Conservation (phyloP, 2,888 invertebrate genomes). For the Merodon equestris region DNA sequence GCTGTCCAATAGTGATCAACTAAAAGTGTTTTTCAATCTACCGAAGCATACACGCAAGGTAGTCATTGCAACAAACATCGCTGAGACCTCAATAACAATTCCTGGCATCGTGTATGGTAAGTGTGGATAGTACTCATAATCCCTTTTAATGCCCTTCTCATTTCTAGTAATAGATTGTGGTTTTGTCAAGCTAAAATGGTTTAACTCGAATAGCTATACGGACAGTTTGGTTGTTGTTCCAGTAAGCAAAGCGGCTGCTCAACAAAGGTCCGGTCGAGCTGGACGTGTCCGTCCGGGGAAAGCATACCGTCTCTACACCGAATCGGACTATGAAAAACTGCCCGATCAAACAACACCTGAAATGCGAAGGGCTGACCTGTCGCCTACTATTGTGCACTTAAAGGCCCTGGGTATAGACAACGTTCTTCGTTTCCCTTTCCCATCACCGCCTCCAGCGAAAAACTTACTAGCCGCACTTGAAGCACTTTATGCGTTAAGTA, state of each 20-base stretch:
- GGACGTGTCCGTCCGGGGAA: conserved; percentile 92
- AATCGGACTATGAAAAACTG: conserved; percentile 86
- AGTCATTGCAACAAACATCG: conserved; percentile 96
- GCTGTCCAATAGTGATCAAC: conserved; percentile 87
- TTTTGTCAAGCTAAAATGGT: conserved; percentile 96
- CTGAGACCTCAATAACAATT: conserved; percentile 97
- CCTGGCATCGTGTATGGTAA: conserved; percentile 93
- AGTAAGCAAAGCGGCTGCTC: conserved; percentile 92
- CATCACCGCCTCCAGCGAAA: conserved; percentile 94
- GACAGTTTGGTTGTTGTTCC: conserved; percentile 91
- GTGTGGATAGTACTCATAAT: conserved; percentile 28
- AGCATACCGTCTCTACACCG: conserved; percentile 90
- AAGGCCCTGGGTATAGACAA: conserved; percentile 97
- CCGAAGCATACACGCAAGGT: conserved; percentile 90
- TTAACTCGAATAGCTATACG: conserved; percentile 89
- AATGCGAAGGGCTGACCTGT: conserved; percentile 93
- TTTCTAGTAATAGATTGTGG: conserved; percentile 94
- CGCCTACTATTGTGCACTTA: conserved; percentile 90
- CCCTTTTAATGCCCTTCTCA: conserved; percentile 5
- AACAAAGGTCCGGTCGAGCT: conserved; percentile 95
- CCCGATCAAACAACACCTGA: conserved; percentile 90
- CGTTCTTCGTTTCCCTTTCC: conserved; percentile 93
- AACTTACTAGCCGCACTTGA: conserved; percentile 92
- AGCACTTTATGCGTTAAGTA: conserved; percentile 89
- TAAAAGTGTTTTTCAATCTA: conserved; percentile 88